Percentiles rank a stretch among this genome's conserved stretches.
phyloP scores from a whole-genome alignment of 1,140 invertebrate species.

The Belonocnema kinseyi region DNA sequence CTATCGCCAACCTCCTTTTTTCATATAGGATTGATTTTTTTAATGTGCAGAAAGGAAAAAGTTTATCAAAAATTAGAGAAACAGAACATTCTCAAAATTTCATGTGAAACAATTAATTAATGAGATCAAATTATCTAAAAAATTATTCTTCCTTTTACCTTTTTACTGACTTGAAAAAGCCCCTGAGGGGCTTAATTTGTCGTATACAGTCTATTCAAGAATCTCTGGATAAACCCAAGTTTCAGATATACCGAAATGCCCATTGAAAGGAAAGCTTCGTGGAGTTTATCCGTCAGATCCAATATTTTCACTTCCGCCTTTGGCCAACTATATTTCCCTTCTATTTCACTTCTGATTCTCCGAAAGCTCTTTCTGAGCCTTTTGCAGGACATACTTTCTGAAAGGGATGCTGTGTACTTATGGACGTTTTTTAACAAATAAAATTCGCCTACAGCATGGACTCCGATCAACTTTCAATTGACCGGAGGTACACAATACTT shows the following conservation, averaged over 20 bases:
- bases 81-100: too few relatives aligned
- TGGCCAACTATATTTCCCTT: neutral
- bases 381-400: slow-evolving; percentile 18
- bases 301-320: slow-evolving; percentile 17
- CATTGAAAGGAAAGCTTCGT: slow-evolving; percentile 19
- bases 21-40: too few relatives aligned
- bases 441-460: slow-evolving; percentile 10
- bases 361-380: slow-evolving; percentile 2
- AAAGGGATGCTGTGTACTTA: slow-evolving; percentile 26
- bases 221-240: slow-evolving; percentile 11
- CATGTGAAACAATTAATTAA: neutral
- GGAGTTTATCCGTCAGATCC: slow-evolving; percentile 21
- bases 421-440: neutral
- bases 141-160: neutral
- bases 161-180: too few relatives aligned
- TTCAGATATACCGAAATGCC: neutral
- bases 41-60: too few relatives aligned
- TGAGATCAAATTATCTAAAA: neutral
- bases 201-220: slow-evolving; percentile 1
- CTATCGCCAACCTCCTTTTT: too few relatives aligned
- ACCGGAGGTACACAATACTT: slow-evolving; percentile 11
- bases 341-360: neutral
- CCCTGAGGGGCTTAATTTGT: neutral
- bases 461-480: slow-evolving; percentile 28
- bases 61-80: too few relatives aligned